Percentiles rank a stretch among this genome's conserved stretches.
Evolutionary conservation across 2,113 vertebrate species (phyloP).

Genomic region (Ptilorrhoa leucosticta): DNA sequence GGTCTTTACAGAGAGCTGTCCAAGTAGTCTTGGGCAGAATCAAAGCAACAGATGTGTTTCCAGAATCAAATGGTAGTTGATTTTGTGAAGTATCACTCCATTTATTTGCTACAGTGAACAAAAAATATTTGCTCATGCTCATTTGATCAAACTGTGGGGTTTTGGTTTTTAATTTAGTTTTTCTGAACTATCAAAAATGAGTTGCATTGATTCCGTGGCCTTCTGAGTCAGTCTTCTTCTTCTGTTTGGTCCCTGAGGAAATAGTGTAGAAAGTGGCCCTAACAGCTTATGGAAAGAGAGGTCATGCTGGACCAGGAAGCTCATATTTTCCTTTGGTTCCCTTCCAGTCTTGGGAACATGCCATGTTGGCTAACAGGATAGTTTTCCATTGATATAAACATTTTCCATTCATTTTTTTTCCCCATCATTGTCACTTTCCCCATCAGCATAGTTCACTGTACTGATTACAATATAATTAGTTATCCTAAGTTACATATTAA

Average conservation of each 20-base stretch:
- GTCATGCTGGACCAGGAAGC: background rate
- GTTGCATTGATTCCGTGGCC: background rate
- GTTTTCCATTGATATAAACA: background rate
- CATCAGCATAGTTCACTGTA: background rate
- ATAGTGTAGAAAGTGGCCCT: background rate
- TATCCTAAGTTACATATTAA: background rate
- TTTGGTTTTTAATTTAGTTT: background rate
- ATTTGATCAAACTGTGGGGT: background rate
- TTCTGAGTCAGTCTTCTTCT: background rate
- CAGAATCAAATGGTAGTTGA: background rate
- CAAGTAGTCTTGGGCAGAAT: background rate
- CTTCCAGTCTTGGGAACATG: background rate
- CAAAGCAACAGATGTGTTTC: background rate
- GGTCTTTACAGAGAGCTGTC: background rate
- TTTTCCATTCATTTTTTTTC: rapidly evolving
- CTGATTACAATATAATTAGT: background rate
- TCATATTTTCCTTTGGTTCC: background rate
- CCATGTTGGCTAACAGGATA: background rate
- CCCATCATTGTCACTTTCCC: background rate
- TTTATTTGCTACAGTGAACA: background rate
- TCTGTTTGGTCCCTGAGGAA: background rate
- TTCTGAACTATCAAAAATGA: background rate
- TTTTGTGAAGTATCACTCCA: background rate
- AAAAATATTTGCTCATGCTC: background rate
- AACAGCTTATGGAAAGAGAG: background rate